Conservation (phyloP, 2,797 vertebrate genomes). For the Sphaeramia orbicularis region DNA sequence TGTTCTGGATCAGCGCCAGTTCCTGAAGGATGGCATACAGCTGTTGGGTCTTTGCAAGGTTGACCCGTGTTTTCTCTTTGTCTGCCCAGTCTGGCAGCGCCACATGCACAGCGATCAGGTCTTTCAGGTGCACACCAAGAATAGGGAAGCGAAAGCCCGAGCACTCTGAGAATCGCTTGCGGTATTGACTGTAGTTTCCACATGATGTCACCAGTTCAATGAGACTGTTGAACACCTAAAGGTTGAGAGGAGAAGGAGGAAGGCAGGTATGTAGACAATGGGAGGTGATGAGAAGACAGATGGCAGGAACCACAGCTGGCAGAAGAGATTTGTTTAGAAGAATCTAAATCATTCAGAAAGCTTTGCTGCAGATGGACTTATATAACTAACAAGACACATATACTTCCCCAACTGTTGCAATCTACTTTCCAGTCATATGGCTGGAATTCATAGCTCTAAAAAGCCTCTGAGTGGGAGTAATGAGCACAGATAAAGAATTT, state of each 20-base stretch:
- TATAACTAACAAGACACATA: conserved; percentile 47
- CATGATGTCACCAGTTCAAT: conserved; percentile 91
- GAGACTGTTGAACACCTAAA: conserved; percentile 89
- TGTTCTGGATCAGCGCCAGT: conserved; percentile 88
- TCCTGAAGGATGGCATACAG: conserved; percentile 91
- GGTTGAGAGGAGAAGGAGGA: background rate
- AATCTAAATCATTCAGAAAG: conserved; percentile 36
- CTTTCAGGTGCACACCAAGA: conserved; percentile 93
- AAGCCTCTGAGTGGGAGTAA: conserved; percentile 62
- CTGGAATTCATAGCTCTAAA: conserved; percentile 52
- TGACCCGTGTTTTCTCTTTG: conserved; percentile 86
- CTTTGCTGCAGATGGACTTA: conserved; percentile 69
- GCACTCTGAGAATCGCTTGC: conserved; percentile 88
- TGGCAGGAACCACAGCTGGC: conserved; percentile 11
- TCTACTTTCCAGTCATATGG: conserved; percentile 48
- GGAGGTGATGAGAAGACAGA: background rate
- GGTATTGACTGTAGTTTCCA: conserved; percentile 92
- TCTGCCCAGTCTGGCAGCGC: conserved; percentile 91
- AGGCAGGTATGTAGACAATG: background rate
- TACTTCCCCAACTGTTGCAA: conserved; percentile 55
- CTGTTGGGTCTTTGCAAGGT: conserved; percentile 91
- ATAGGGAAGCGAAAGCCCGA: conserved; percentile 93
- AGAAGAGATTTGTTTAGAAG: conserved; percentile 29
- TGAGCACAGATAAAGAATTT: conserved; percentile 43
- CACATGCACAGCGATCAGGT: conserved; percentile 92